Percentiles rank a stretch among this genome's conserved stretches.
These are phyloP conservation scores for Polydrusus cervinus DNA, from an alignment of 2,888 invertebrate genomes.

Conservation along the genomic window DNA sequence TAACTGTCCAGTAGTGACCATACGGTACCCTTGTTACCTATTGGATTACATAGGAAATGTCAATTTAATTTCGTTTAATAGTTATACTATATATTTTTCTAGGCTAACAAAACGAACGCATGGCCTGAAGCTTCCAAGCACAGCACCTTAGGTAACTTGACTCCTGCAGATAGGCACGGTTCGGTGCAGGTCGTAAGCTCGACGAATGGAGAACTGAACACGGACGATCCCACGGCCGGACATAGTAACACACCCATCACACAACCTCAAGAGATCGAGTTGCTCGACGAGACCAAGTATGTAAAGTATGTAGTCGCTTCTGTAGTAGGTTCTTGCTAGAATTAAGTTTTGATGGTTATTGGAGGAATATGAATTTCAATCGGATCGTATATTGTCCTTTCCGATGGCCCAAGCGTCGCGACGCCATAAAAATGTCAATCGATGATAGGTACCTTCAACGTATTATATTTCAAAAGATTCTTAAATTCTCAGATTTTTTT, in stretches of 20 bases:
- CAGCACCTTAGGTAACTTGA: conserved; percentile 87
- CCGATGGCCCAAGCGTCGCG: too few relatives aligned
- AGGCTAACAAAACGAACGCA: conserved; percentile 81
- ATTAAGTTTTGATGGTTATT: not conserved
- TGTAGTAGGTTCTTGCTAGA: conserved; percentile 63
- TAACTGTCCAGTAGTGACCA: too few relatives aligned
- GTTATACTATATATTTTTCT: conserved; percentile 51
- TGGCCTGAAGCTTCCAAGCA: conserved; percentile 91
- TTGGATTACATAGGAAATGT: too few relatives aligned
- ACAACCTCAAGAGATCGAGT: conserved; percentile 92
- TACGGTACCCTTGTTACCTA: too few relatives aligned
- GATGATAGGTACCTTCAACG: too few relatives aligned
- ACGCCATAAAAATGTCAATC: too few relatives aligned
- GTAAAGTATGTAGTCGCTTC: conserved; percentile 70
- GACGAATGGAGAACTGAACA: conserved; percentile 95
- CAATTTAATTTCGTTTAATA: too few relatives aligned
- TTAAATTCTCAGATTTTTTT: too few relatives aligned
- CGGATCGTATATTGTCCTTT: too few relatives aligned
- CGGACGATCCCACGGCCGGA: conserved; percentile 96
- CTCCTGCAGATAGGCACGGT: conserved; percentile 96
- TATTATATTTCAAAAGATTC: too few relatives aligned
- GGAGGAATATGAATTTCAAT: too few relatives aligned
- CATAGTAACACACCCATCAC: conserved; percentile 98
- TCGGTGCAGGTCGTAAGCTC: conserved; percentile 99
- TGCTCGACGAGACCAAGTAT: conserved; percentile 98